Percentiles rank a stretch among this genome's conserved stretches.
Evolutionary conservation across 2,888 invertebrate species (phyloP).

Genomic region (Caenorhabditis sp.): DNA sequence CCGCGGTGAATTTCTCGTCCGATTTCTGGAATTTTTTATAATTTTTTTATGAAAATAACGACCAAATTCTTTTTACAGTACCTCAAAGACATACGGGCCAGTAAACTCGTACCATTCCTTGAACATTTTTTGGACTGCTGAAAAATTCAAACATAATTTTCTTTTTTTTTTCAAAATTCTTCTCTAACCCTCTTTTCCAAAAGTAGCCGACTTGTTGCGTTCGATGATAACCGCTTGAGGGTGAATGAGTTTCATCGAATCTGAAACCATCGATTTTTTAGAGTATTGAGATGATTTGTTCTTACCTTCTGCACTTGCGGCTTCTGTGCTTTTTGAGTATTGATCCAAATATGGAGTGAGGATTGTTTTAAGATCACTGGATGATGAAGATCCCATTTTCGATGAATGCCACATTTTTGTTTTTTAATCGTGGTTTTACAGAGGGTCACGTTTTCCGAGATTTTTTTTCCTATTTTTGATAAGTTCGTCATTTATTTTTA

Average conservation of each 20-base stretch:
- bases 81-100: conserved; percentile 32
- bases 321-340: conserved; percentile 29
- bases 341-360: conserved; percentile 27
- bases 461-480: too few species aligned
- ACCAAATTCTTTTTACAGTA: conserved; percentile 6
- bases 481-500: too few species aligned
- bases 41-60: neutral
- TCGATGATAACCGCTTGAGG: conserved; percentile 32
- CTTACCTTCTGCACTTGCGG: conserved; percentile 30
- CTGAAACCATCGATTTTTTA: neutral
- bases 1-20: conserved; percentile 34
- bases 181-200: conserved; percentile 37
- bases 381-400: neutral
- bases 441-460: too few species aligned
- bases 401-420: neutral
- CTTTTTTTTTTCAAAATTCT: too few species aligned
- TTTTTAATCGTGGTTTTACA: neutral
- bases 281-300: too few species aligned
- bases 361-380: conserved; percentile 4
- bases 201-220: conserved; percentile 25
- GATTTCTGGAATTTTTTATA: conserved; percentile 16
- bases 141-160: neutral
- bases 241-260: conserved; percentile 28
- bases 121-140: conserved; percentile 35
- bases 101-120: conserved; percentile 33